A percentile compares a stretch with the other conserved stretches of the same genome.
Evolutionary conservation across 2,888 invertebrate genomes (phyloP).

Genomic region (Smittia sp.): DNA sequence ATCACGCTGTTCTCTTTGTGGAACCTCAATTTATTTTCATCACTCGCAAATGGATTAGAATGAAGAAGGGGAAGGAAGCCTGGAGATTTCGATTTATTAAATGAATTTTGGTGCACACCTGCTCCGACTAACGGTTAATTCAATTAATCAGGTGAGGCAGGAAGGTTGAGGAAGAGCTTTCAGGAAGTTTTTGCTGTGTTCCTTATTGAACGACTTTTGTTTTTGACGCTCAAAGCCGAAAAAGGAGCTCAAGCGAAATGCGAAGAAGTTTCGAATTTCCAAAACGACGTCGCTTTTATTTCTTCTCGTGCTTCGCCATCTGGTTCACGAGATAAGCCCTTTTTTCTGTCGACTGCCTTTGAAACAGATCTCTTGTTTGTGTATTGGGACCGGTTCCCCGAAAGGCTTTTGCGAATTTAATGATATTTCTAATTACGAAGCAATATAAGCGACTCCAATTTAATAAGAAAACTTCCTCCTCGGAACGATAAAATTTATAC

Average conservation of each 20-base stretch:
- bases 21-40: neutral
- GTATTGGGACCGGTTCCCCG: no score
- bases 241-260: neutral
- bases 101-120: constrained; percentile 25
- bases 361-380: no score
- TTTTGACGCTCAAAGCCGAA: constrained; percentile 9
- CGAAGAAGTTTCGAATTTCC: neutral
- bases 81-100: neutral
- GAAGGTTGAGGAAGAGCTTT: neutral
- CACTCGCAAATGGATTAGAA: neutral
- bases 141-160: neutral
- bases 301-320: neutral
- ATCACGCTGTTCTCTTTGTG: neutral
- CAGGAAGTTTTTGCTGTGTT: neutral
- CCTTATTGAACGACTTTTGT: no score
- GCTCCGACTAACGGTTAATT: neutral
- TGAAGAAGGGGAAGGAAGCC: neutral
- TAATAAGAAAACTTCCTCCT: no score
- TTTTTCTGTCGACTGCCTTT: neutral
- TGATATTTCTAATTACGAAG: no score
- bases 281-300: constrained; percentile 8
- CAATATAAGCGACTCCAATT: no score
- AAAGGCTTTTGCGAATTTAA: no score
- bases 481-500: no score
- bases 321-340: constrained; percentile 15